Conservation (phyloP, 2,888 invertebrate genomes). For the Dryobota labecula region DNA sequence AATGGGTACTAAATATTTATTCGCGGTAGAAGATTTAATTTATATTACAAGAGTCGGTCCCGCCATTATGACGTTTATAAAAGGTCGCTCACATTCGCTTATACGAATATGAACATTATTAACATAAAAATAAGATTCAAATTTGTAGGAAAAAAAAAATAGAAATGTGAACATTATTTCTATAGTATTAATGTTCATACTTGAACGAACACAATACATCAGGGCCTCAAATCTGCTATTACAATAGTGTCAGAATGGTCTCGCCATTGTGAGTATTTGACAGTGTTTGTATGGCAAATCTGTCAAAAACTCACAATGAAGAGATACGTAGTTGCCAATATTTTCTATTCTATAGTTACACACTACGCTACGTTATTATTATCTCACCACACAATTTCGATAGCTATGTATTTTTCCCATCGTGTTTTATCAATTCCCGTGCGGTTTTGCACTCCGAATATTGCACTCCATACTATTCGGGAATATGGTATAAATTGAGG, state of each 20-base stretch:
- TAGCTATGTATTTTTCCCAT: constrained; percentile 60
- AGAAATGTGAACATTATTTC: neutral
- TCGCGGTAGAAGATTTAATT: no score
- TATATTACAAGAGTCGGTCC: no score
- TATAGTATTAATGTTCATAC: neutral
- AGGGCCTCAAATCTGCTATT: no score
- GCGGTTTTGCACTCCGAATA: constrained; percentile 74
- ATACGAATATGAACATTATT: neutral
- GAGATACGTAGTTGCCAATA: neutral
- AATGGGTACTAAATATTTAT: no score
- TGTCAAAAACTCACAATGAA: no score
- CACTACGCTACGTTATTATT: neutral
- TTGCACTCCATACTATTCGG: constrained; percentile 68
- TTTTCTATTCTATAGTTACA: neutral
- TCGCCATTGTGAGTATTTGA: no score
- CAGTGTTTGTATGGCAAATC: no score
- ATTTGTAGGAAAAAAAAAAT: no score
- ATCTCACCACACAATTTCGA: constrained; percentile 41
- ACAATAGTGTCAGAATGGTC: no score
- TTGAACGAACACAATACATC: neutral
- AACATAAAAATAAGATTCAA: no score
- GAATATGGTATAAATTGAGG: constrained; percentile 54
- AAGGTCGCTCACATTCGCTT: neutral
- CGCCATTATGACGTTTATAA: no score
- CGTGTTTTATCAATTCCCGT: constrained; percentile 67